These are phyloP conservation scores for Tricholaema leucomelas DNA, from an alignment of 2,113 vertebrate species.

Conservation along the genomic window DNA sequence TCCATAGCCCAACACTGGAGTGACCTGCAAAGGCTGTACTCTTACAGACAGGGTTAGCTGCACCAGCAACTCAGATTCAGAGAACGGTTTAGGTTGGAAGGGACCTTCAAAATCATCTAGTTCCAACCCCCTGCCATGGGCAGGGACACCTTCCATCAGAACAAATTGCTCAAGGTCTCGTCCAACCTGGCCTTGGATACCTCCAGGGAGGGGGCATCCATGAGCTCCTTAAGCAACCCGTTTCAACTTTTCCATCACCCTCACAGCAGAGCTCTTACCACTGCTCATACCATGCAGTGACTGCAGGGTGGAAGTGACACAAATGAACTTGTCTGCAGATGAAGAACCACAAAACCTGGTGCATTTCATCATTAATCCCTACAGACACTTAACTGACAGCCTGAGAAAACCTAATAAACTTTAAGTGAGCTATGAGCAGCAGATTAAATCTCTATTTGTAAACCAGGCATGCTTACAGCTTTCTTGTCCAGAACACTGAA, in stretches of 20 bases:
- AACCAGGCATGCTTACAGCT: neutral
- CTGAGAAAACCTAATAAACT: neutral
- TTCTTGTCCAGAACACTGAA: neutral
- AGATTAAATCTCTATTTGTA: neutral
- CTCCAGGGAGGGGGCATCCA: no score
- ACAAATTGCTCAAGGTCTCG: no score
- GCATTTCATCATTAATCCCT: neutral
- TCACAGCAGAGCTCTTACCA: neutral
- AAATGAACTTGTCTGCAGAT: accelerated
- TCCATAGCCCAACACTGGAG: neutral
- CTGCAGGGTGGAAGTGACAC: no score
- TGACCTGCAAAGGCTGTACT: neutral
- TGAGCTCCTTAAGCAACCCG: no score
- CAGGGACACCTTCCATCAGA: no score
- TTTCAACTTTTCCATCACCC: no score
- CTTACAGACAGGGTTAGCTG: no score
- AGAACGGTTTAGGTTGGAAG: no score
- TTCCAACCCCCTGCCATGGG: no score
- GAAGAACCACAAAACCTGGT: neutral
- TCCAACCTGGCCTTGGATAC: no score
- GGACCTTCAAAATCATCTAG: no score
- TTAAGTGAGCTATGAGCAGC: neutral
- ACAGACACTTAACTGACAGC: neutral
- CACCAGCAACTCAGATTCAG: no score
- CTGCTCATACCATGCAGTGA: accelerated